phyloP scores from a whole-genome alignment of 1,140 invertebrate genomes.

The Saccostrea glomerata region DNA sequence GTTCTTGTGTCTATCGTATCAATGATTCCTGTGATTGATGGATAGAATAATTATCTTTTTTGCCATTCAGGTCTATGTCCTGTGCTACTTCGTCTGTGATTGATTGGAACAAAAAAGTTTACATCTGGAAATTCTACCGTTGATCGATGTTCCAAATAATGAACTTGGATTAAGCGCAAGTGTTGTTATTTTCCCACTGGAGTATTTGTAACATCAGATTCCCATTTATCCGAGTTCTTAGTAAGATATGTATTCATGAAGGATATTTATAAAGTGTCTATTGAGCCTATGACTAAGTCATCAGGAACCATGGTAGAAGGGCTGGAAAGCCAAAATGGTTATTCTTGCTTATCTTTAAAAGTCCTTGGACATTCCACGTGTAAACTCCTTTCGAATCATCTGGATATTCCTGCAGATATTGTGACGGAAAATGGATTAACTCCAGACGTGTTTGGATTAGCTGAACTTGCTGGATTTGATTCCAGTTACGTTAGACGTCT shows the following conservation, averaged over 20 bases:
- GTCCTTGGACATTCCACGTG: constrained; percentile 48
- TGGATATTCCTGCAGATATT: constrained; percentile 49
- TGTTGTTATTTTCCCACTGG: not conserved
- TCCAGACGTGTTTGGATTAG: constrained; percentile 50
- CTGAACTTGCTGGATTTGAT: constrained; percentile 57
- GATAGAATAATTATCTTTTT: no score
- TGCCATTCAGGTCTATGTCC: no score
- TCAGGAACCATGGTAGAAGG: constrained; percentile 50
- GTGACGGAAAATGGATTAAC: constrained; percentile 46
- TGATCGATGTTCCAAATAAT: not conserved
- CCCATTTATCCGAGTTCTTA: not conserved
- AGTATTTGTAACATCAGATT: not conserved
- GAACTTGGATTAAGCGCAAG: not conserved
- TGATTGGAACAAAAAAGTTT: no score
- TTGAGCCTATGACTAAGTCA: constrained; percentile 5
- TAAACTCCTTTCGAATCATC: constrained; percentile 41
- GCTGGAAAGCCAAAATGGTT: constrained; percentile 36
- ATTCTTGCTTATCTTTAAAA: constrained; percentile 37
- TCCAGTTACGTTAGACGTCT: constrained; percentile 44
- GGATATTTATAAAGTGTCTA: not conserved
- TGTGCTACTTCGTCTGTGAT: no score
- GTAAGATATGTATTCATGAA: constrained; percentile 1
- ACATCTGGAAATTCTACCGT: no score
- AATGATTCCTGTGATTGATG: no score
- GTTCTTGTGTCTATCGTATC: no score